Conservation (phyloP, 2,113 vertebrate species). For the Colius striatus region DNA sequence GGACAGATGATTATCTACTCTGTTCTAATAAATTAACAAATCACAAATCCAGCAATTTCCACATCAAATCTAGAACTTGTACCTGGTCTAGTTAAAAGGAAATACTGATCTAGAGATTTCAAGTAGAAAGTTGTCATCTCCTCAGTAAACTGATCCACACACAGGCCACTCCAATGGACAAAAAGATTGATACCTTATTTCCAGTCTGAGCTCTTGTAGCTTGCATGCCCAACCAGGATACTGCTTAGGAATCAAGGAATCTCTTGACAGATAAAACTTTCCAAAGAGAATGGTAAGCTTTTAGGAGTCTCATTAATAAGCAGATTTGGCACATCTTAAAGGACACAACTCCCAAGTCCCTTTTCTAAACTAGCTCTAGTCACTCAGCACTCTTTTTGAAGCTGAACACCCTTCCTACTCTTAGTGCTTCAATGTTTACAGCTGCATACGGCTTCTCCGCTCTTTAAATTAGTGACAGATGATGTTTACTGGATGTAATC, state of each 20-base stretch:
- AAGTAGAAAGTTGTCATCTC: background rate
- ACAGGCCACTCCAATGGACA: background rate
- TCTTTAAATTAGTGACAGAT: background rate
- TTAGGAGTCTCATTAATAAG: background rate
- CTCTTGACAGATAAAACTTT: background rate
- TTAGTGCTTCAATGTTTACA: background rate
- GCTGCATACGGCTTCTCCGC: background rate
- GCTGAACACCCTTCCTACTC: background rate
- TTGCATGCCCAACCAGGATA: background rate
- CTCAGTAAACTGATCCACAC: background rate
- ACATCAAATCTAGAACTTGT: background rate
- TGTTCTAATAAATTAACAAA: background rate
- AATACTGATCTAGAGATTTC: background rate
- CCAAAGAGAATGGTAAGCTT: background rate
- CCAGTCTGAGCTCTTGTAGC: background rate
- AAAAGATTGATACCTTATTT: background rate
- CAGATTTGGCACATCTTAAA: background rate
- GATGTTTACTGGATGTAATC: background rate
- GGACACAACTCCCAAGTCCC: background rate
- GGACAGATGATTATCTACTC: background rate
- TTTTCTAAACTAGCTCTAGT: background rate
- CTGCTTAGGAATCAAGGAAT: background rate
- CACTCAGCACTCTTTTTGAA: rapidly evolving
- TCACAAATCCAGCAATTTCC: background rate
- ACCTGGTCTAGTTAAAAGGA: background rate